A percentile compares a stretch with the other conserved stretches of the same genome.
Evolutionary conservation across 2,113 vertebrate genomes (phyloP).

Genomic region (Charadrius vociferus): DNA sequence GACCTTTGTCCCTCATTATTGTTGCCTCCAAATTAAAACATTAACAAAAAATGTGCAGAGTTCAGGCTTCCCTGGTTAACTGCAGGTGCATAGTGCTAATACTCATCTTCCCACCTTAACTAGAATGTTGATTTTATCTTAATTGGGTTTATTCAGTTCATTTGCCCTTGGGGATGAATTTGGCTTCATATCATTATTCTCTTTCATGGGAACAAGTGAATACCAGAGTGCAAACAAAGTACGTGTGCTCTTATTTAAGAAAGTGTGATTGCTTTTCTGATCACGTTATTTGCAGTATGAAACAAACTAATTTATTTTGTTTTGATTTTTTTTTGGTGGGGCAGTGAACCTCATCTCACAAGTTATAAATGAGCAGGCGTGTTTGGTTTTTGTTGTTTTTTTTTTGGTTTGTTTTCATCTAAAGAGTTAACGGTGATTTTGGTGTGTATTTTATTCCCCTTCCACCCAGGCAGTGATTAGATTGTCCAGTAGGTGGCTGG

Average conservation of each 20-base stretch:
- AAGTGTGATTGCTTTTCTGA: neutral
- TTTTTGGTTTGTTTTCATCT: neutral
- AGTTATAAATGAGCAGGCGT: neutral
- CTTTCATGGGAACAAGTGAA: neutral
- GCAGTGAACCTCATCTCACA: neutral
- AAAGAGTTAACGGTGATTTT: neutral
- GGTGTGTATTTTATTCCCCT: no score
- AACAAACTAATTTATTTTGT: neutral
- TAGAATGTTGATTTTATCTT: neutral
- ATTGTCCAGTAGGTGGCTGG: constrained; percentile 78
- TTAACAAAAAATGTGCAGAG: neutral
- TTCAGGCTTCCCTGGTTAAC: neutral
- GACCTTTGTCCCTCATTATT: neutral
- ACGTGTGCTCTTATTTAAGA: neutral
- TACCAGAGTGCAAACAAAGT: neutral
- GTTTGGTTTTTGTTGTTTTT: neutral
- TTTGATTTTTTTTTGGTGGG: neutral
- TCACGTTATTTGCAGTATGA: neutral
- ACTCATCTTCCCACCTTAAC: neutral
- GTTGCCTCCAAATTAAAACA: neutral
- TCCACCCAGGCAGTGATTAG: constrained; percentile 34
- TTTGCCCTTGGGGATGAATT: neutral
- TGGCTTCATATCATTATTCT: neutral
- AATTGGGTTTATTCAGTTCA: neutral
- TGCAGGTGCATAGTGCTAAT: neutral